Percentiles rank a stretch among this genome's conserved stretches.
phyloP scores from a whole-genome alignment of 2,797 vertebrate genomes.

The Melopsittacus undulatus region DNA sequence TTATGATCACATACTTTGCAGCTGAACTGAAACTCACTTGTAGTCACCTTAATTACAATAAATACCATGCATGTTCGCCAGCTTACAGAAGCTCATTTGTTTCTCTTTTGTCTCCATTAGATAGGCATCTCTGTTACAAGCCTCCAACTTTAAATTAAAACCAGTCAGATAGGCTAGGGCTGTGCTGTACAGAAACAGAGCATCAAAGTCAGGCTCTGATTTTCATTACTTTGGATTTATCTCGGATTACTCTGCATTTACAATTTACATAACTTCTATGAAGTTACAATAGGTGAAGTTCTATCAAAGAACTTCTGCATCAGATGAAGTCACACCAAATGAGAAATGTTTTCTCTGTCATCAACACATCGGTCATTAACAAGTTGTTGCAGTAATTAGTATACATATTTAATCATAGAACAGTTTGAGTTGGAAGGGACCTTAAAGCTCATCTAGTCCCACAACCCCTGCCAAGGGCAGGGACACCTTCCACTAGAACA shows the following conservation, averaged over 20 bases:
- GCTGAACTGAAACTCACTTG: background rate
- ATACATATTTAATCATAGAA: background rate
- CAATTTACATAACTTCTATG: background rate
- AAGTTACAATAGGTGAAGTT: background rate
- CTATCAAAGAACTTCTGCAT: background rate
- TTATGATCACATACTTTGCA: rapidly evolving
- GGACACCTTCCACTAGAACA: background rate
- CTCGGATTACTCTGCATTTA: background rate
- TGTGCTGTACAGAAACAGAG: background rate
- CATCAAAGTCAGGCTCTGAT: background rate
- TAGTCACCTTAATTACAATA: background rate
- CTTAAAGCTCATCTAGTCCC: background rate
- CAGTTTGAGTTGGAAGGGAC: background rate
- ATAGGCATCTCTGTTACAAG: background rate
- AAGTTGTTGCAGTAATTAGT: background rate
- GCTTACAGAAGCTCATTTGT: background rate
- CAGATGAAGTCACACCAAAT: background rate
- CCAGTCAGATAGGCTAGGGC: background rate
- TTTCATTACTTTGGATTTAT: conserved; percentile 8
- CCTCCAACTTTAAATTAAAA: background rate
- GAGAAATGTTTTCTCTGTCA: background rate
- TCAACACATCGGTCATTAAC: background rate
- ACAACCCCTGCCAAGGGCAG: background rate
- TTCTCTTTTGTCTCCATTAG: background rate
- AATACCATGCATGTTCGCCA: rapidly evolving